A percentile compares a stretch with the other conserved stretches of the same genome.
Conservation (phyloP, 2,888 invertebrate species). For the Hirtodrosophila trivittata region DNA sequence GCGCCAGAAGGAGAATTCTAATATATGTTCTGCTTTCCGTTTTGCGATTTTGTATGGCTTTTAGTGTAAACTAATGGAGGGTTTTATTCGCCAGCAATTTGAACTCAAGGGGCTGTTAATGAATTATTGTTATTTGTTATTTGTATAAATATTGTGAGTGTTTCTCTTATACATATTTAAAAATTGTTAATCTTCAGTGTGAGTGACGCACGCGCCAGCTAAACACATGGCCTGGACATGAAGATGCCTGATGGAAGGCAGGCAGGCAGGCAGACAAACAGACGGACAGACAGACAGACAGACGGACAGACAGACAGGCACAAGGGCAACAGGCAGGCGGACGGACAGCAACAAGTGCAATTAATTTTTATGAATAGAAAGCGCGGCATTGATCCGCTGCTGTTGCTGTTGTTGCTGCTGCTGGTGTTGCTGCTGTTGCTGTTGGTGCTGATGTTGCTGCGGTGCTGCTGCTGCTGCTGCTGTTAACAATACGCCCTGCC, state of each 20-base stretch:
- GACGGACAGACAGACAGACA: background rate
- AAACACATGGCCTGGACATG: conserved; percentile 39
- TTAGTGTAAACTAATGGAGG: conserved; percentile 25
- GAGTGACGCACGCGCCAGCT: conserved; percentile 50
- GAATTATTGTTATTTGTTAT: conserved; percentile 54
- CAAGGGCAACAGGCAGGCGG: conserved; percentile 11
- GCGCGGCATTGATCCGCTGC: conserved; percentile 53
- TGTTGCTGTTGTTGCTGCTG: conserved; percentile 16
- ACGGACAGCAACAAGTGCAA: conserved; percentile 69
- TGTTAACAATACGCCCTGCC: conserved; percentile 60
- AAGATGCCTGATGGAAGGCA: background rate
- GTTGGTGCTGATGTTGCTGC: conserved; percentile 17
- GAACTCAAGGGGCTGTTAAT: conserved; percentile 47
- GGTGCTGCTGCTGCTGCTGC: conserved; percentile 8
- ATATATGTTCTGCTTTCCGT: background rate
- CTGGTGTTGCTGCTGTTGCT: background rate
- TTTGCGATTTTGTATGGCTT: conserved; percentile 21
- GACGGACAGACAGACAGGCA: background rate
- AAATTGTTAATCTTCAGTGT: conserved; percentile 56
- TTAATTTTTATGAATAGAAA: conserved; percentile 78
- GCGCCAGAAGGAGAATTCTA: no score
- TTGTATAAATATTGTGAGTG: conserved; percentile 55
- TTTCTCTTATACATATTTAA: conserved; percentile 46
- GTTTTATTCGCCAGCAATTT: conserved; percentile 16
- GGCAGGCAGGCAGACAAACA: background rate